Percentiles rank a stretch among this genome's conserved stretches.
Conservation (phyloP, 2,888 invertebrate species). For the Tetranychus piercei region DNA sequence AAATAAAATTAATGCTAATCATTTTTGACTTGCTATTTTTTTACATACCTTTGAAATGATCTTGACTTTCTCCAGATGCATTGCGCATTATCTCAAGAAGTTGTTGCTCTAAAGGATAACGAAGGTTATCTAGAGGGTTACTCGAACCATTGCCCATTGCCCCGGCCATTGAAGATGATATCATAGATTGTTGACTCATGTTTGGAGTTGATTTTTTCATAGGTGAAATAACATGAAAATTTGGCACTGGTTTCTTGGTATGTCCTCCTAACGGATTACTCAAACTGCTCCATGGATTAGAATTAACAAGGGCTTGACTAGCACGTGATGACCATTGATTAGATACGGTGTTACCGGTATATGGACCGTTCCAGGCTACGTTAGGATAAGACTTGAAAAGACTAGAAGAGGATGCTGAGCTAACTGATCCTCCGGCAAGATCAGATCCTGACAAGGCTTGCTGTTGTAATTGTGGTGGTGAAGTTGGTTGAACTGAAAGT, state of each 20-base stretch:
- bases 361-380: neutral
- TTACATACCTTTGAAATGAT: conserved; percentile 5
- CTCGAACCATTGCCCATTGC: conserved; percentile 6
- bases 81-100: conserved; percentile 27
- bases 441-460: neutral
- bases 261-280: neutral
- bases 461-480: neutral
- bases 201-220: conserved; percentile 8
- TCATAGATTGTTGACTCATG: neutral
- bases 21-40: neutral
- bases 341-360: neutral
- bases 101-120: conserved; percentile 27
- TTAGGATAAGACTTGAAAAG: conserved; percentile 7
- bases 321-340: conserved; percentile 1
- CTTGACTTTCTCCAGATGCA: neutral
- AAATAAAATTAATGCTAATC: too few species aligned
- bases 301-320: neutral
- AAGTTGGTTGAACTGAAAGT: too few species aligned
- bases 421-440: neutral
- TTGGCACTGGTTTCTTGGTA: neutral
- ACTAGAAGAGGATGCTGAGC: neutral
- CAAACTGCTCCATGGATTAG: conserved; percentile 9
- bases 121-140: conserved; percentile 26
- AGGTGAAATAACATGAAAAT: neutral
- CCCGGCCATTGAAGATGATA: conserved; percentile 1